phyloP scores from a whole-genome alignment of 2,888 invertebrate species.

The Neoscelio sp. region DNA sequence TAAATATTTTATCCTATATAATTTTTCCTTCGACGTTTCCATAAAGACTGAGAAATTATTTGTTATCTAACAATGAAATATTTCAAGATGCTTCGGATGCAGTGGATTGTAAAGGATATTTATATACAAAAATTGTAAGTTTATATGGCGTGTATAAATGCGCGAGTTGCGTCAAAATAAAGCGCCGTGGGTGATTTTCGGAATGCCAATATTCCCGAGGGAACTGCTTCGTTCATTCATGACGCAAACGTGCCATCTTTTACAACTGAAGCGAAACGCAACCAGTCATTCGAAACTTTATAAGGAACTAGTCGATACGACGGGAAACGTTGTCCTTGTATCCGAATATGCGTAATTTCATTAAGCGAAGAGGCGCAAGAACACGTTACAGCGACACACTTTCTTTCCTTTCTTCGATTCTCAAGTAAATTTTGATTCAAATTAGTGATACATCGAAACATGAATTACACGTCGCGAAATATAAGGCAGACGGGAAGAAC shows the following conservation, averaged over 20 bases:
- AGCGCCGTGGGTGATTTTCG: constrained; percentile 12
- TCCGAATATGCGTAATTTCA: constrained; percentile 35
- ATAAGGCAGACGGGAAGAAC: neutral
- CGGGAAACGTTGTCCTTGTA: constrained; percentile 25
- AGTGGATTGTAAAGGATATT: too few relatives aligned
- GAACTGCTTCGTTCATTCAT: constrained; percentile 28
- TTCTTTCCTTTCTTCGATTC: constrained; percentile 5
- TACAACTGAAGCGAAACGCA: constrained; percentile 30
- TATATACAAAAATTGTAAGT: too few relatives aligned
- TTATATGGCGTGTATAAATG: too few relatives aligned
- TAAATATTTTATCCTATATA: too few relatives aligned
- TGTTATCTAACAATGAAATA: too few relatives aligned
- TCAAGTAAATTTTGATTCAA: constrained; percentile 9
- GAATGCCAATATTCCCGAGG: constrained; percentile 9
- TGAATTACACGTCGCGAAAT: constrained; percentile 8
- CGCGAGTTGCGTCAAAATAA: constrained; percentile 4
- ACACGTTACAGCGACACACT: neutral
- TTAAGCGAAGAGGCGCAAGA: constrained; percentile 31
- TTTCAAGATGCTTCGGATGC: too few relatives aligned
- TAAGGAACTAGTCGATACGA: constrained; percentile 2
- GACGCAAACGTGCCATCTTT: constrained; percentile 36
- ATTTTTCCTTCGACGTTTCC: too few relatives aligned
- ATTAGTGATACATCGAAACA: constrained; percentile 15
- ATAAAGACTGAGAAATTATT: too few relatives aligned
- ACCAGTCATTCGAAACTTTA: constrained; percentile 34